Evolutionary conservation across 2,888 invertebrate species (phyloP), one percentile per base, ranked within the genome.

Genomic region (Carabus problematicus): DNA sequence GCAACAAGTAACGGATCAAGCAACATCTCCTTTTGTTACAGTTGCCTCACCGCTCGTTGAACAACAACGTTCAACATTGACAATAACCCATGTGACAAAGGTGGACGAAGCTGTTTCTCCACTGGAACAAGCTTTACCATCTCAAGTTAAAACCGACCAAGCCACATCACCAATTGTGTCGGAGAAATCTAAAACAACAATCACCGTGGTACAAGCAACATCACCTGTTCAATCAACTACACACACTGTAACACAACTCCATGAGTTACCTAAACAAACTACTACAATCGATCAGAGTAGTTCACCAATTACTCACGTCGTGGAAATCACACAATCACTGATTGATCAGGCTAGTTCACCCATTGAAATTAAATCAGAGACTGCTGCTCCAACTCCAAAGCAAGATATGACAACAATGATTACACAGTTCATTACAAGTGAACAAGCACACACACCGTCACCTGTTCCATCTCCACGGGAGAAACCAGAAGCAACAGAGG

Each of bases 61-160:
- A 29, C 29, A 29, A 29, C 29, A 29, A 29, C 29, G 29, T 29
- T 29, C 29, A 45, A 45, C 45, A n/a, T 12, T 14, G n/a, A 45
- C 14, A 12, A 14, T 45, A 12, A 45, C n/a, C 2, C n/a, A 45
- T 18, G 8, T 14, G 19, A 52, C 52, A 52, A 52, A 52, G 8
- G 61, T 63, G 3, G 49, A 60, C 47, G 81, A 81, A 72, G 72
- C 81, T 3, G 49, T 45, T 47, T 67, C 66, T 18, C 81, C 82
- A 72, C 73, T 82, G 8, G 60, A 29, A 18, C 52, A 14, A 52
- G 52, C 52, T 52, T 16, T 18, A 52, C 52, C 18, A 52, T 6
- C 52, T 9, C 16, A 40, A 69, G 54, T 49, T 70, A 71, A 58
- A 70, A 54, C 55, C 29, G 62, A 62, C 40, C 61, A 62, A 45